These are phyloP conservation scores for Schizotus pectinicornis DNA, from an alignment of 2,888 invertebrate species.

Conservation along the genomic window DNA sequence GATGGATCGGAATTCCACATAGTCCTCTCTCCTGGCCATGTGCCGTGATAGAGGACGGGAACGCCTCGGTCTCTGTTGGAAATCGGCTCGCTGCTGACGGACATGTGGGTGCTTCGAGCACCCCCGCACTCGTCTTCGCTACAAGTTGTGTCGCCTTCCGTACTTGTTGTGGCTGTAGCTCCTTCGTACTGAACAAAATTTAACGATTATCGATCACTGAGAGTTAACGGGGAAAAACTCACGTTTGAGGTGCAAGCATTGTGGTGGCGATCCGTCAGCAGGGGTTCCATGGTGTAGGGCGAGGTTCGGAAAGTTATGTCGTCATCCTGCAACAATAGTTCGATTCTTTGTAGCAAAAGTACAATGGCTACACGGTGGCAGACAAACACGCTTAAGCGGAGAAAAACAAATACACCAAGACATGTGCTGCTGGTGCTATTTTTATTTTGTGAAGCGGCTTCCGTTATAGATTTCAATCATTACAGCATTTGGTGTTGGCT, in stretches of 20 bases:
- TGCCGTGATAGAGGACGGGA: slow-evolving; percentile 63
- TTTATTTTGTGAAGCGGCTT: slow-evolving; percentile 7
- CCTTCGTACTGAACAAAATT: slow-evolving; percentile 36
- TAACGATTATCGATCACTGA: neutral
- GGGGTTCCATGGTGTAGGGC: slow-evolving; percentile 52
- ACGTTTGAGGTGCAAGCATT: slow-evolving; percentile 40
- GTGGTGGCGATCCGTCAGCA: slow-evolving; percentile 42
- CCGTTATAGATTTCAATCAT: slow-evolving; percentile 14
- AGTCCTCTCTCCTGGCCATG: slow-evolving; percentile 66
- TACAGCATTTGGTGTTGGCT: slow-evolving; percentile 2
- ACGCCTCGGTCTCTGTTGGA: slow-evolving; percentile 43
- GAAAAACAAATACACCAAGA: slow-evolving; percentile 9
- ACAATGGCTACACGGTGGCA: neutral
- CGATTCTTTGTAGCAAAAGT: neutral
- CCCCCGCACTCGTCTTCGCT: slow-evolving; percentile 52
- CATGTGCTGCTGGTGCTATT: slow-evolving; percentile 9
- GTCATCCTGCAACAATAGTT: slow-evolving; percentile 42
- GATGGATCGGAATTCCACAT: slow-evolving; percentile 57
- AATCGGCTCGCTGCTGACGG: slow-evolving; percentile 56
- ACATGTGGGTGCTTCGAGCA: slow-evolving; percentile 49
- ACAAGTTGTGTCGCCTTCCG: slow-evolving; percentile 32
- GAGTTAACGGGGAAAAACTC: slow-evolving; percentile 25
- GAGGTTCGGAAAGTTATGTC: slow-evolving; percentile 39
- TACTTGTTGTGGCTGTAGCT: slow-evolving; percentile 29
- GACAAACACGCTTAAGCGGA: neutral